Conservation (phyloP, 1,140 invertebrate species). For the Bursaphelenchus mucronatus region DNA sequence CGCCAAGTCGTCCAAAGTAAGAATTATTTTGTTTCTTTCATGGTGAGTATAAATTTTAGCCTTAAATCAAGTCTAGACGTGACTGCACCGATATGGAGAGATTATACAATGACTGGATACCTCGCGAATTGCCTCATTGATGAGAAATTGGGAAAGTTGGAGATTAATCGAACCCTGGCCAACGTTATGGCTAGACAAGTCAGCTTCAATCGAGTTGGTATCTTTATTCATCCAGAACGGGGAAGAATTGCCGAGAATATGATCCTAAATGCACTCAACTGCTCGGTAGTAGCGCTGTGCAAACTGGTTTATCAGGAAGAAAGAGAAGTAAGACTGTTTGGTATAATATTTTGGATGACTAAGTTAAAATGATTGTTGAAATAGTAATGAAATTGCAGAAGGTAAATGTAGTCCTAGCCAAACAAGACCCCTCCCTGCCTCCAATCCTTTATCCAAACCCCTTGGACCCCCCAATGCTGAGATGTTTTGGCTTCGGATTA, state of each 20-base stretch:
- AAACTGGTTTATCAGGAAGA: neutral
- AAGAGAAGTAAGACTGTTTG: neutral
- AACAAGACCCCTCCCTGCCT: too few species aligned
- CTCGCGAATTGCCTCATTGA: constrained; percentile 15
- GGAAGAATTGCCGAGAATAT: constrained; percentile 4
- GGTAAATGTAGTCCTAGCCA: too few species aligned
- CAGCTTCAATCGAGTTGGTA: constrained; percentile 1
- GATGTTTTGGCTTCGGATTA: constrained; percentile 19
- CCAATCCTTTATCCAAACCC: too few species aligned
- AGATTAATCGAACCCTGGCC: constrained; percentile 13
- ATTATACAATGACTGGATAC: constrained; percentile 15
- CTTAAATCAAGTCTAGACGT: constrained; percentile 7
- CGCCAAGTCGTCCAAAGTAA: too few species aligned
- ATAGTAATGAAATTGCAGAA: too few species aligned
- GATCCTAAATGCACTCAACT: constrained; percentile 13
- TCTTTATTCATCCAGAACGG: constrained; percentile 15
- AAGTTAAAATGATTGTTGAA: neutral
- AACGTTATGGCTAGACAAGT: constrained; percentile 9
- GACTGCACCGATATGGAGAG: constrained; percentile 1
- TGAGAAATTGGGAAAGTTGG: neutral
- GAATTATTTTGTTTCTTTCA: too few species aligned
- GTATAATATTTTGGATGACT: constrained; percentile 9
- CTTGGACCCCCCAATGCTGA: too few species aligned
- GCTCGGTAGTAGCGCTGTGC: constrained; percentile 16
- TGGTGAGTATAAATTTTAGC: neutral